Evolutionary conservation across 30 jellyfish, hydroid and myxozoan species (phyloP).

Genomic region (Turritopsis rubra): DNA sequence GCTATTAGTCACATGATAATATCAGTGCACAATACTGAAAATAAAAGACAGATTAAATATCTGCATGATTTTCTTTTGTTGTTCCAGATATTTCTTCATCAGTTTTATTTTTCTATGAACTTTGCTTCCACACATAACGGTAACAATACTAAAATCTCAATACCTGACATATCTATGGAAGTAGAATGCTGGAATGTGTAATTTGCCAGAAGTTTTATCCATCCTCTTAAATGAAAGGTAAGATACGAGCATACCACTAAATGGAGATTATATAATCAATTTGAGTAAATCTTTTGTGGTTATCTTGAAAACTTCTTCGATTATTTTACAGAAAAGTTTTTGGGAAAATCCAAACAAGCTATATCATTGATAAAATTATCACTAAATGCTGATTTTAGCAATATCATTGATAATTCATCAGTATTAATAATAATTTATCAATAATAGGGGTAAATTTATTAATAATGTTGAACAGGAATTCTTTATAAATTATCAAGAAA

Average conservation of each 20-base stretch:
- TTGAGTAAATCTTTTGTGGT: neutral
- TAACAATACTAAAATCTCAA: neutral
- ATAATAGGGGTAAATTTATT: too few relatives aligned
- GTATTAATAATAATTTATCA: too few relatives aligned
- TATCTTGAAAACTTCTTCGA: neutral
- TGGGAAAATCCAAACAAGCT: too few relatives aligned
- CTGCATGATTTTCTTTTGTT: neutral
- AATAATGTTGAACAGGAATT: too few relatives aligned
- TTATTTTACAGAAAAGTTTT: too few relatives aligned
- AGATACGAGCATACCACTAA: conserved; percentile 44
- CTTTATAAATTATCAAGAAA: too few relatives aligned
- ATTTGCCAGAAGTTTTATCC: conserved; percentile 36
- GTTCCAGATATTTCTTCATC: neutral
- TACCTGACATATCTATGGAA: conserved; percentile 68
- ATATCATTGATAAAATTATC: too few relatives aligned
- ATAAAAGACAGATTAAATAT: neutral
- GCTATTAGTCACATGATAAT: too few relatives aligned
- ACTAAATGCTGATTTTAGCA: too few relatives aligned
- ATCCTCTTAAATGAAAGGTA: conserved; percentile 53
- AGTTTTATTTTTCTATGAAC: too few relatives aligned
- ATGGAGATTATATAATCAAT: neutral
- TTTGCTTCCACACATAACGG: too few relatives aligned
- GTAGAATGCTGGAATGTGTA: conserved; percentile 36
- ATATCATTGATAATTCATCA: too few relatives aligned
- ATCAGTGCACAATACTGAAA: neutral